These are phyloP conservation scores for Epizoanthus ramosus DNA, from an alignment of 92 coral and sea anemone genomes.

Conservation along the genomic window DNA sequence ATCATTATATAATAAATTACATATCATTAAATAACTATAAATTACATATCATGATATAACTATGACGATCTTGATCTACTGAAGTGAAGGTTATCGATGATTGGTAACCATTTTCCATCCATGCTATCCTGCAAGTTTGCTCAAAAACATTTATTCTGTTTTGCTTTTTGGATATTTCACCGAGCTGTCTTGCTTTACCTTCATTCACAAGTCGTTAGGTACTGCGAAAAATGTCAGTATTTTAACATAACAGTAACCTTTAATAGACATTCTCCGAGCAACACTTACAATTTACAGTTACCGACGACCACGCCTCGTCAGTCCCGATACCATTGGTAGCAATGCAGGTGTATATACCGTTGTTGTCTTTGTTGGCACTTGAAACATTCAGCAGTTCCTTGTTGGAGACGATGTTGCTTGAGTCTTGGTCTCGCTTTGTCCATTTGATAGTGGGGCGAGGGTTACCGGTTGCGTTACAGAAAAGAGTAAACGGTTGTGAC, in stretches of 20 bases:
- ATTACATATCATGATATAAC: no score
- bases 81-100: no score
- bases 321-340: neutral
- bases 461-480: slow-evolving; percentile 3
- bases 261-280: neutral
- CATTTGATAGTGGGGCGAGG: slow-evolving; percentile 6
- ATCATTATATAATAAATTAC: no score
- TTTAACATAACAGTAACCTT: neutral
- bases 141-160: no score
- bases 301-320: neutral
- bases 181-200: no score
- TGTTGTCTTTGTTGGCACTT: neutral
- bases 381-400: neutral
- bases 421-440: neutral
- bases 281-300: neutral
- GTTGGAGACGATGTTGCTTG: neutral
- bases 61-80: no score
- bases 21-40: no score
- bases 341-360: neutral
- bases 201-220: no score
- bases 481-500: neutral
- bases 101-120: no score
- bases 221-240: neutral
- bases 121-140: no score
- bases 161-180: no score